Evolutionary conservation across 2,888 invertebrate species (phyloP), one percentile per base, ranked within the genome.

Genomic region (Sphaerophoria taeniata): DNA sequence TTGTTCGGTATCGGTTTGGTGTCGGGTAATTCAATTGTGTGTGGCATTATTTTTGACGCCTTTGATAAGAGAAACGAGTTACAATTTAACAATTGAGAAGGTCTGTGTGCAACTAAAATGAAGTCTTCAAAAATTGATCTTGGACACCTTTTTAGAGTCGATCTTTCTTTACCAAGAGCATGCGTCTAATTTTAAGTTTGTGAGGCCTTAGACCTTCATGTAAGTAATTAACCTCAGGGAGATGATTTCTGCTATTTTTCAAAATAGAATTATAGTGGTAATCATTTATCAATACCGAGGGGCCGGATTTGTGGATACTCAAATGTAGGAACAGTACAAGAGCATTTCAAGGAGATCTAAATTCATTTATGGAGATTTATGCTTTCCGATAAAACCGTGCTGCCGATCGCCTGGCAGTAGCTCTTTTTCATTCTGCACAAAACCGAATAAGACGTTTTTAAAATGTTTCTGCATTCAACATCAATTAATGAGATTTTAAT

Each of bases 401-500:
- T 2, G 24, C 24, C 2, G 1, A 24, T 2, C 53, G 45, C 34
- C 36, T 58, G 34, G 71, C 79, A 14, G 75, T 79, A 75, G 79
- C 75, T 56, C 24, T 24, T 24, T 24, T 24, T 24, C 24, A 24
- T 2, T 24, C 63, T 16, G 14, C 9, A 34, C 55, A 39, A 12
- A 55, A 43, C 72, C 49, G 71, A 72, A 36, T 72, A 36, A 80
- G 74, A 61, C 65, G 53, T 74, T 72, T 72, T 78, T 83, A 55
- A 56, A 61, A 51, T 47, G 71, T 67, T 61, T 49, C 47, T 34
- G 45, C 60, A 70, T 74, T 61, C 75, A 67, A 84, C 84, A 84
- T 80, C 80, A 84, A 84, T 84, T 84, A 84, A 84, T 79, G 55
- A 75, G 79, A 84, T 84, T 60, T 47, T 60, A 45, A 84, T 84